These are phyloP conservation scores for Pyxicephalus adspersus DNA, from an alignment of 2,113 vertebrate species.

Conservation along the genomic window DNA sequence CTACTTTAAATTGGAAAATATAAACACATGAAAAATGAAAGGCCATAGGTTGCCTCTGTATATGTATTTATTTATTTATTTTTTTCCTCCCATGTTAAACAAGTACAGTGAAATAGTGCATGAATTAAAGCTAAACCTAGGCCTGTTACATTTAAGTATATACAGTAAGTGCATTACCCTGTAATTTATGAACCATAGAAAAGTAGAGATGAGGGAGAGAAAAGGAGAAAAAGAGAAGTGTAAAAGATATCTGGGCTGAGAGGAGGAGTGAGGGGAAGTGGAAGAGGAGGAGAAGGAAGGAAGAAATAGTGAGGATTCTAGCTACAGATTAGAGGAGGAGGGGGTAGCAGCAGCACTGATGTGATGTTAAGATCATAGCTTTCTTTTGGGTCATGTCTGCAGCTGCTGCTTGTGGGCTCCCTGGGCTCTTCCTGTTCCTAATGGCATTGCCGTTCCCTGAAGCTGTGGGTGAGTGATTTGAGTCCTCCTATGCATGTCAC, in stretches of 20 bases:
- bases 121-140: no score
- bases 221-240: not conserved
- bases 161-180: no score
- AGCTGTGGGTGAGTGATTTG: slow-evolving; percentile 32
- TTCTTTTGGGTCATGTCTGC: slow-evolving; percentile 32
- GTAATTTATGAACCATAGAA: no score
- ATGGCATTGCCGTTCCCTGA: not conserved
- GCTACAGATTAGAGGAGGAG: not conserved
- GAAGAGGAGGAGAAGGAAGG: slow-evolving; percentile 51
- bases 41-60: no score
- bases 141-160: no score
- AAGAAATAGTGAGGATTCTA: slow-evolving; percentile 13
- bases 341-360: not conserved
- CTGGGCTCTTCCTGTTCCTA: slow-evolving; percentile 4
- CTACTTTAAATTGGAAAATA: no score
- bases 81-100: no score
- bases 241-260: not conserved
- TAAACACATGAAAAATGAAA: no score
- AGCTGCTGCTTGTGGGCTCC: slow-evolving; percentile 7
- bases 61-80: no score
- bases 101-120: no score
- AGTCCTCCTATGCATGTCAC: not conserved
- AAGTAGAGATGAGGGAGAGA: not conserved
- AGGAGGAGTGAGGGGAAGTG: slow-evolving; percentile 35
- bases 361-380: slow-evolving; percentile 39